Base-by-base conservation (phyloP, 64 coral and sea anemone genomes). In the Stichodactyla helianthus region DNA sequence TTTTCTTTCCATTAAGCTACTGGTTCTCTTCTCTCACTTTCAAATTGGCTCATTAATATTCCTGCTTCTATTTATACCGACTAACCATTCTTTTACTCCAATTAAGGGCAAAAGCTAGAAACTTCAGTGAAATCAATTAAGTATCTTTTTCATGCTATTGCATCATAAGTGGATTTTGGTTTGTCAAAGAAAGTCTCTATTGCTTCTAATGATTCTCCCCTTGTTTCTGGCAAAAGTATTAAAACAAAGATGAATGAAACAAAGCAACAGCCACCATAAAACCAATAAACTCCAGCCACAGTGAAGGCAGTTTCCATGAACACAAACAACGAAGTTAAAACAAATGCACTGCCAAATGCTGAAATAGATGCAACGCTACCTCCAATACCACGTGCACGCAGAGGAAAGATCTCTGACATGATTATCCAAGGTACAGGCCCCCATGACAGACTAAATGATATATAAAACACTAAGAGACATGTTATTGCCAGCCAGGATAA, bases 361-460 rank as follows among this genome's bases (percentile, higher is more conserved):
- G 79, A 62, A 22, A 92, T n/a, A 7, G 93, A 89, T 56, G 90
- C 90, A 16, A 86, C 71, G 23, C 93, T 92, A 56, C 90, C 87
- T 17, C 87, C 90, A 61, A 58, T 53, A 35, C 93, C 87, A 31
- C 93, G 82, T 51, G 88, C 85, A 15, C 87, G 78, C 22, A 92
- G 28, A 22, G 93, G 93, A 50, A 92, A 92, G 26, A 95, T 95
- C 88, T 92, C 93, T 52, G 93, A 92, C 86, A 95, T 95, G 7
- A 95, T 82, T 59, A 95, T 90, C 93, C 90, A 95, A 11, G 93
- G 90, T 55, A 95, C 68, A 4, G 93, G 90, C 12, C 93, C 90
- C 93, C 93, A 95, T 0, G 93, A 61, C 19, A 95, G 23, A 20
- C 90, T 71, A 50, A 92, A 95, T 22, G 54, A 62, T 19, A 95